Base-by-base conservation (phyloP, 2,113 vertebrate genomes). In the Urocolius indicus region DNA sequence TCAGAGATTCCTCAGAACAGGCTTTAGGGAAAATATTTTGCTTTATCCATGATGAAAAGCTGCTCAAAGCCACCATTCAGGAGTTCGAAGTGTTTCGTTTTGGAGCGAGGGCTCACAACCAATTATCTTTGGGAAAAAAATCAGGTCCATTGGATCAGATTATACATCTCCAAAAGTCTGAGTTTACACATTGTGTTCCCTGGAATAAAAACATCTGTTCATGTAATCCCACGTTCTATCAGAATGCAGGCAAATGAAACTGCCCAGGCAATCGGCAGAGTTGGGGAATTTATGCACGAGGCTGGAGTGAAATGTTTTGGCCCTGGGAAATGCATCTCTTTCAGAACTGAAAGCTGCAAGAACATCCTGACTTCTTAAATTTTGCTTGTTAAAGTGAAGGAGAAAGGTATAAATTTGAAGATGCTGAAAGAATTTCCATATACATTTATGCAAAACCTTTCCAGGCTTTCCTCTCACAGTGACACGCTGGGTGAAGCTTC, bases 11-110 rank as follows among this genome's bases (percentile, higher is more conserved):
- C 79, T 80, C 71, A 51, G 51, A 69, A 80, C 26, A 51, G 46
- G 55, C 69, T 90, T 80, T 62, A 30, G 55, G 38, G 16, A 74
- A 90, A 88, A 71, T 67, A 20, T 74, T 73, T 90, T 48, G 45
- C 73, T 75, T 80, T 81, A 62, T 86, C 48, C 20, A 2, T 6
- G 16, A 52, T 73, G 27, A 74, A 93, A 94, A 71, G 30, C 43
- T 88, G 34, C 55, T 80, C 51, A 74, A 90, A 92, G 68, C 59
- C 80, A 67, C 92, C 86, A 90, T 81, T 88, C 63, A 92, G 83
- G 67, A 86, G 65, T 84, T 59, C 2, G 16, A 63, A 78, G 10
- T 1, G 1, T 32, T 90, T 62, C 19, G 20, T 52, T 80, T 51
- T 36, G 32, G 67, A 90, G 45, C 34, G 76, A 89, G 41, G 32